These are phyloP conservation scores for Melinopterus prodromus DNA, from an alignment of 2,888 invertebrate species.

Conservation along the genomic window DNA sequence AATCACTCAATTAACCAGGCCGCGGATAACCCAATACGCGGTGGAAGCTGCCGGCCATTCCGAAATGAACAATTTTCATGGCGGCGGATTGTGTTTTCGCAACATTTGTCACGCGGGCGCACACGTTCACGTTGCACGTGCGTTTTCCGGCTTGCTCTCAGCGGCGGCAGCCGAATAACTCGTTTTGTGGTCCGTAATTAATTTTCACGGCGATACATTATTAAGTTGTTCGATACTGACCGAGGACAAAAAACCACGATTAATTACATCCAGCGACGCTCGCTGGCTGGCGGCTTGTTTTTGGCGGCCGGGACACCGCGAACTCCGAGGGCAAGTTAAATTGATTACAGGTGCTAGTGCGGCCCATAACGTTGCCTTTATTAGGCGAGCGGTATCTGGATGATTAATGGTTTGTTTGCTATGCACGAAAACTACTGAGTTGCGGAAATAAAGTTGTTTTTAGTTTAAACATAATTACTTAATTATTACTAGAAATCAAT, in stretches of 20 bases:
- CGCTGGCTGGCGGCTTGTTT: neutral
- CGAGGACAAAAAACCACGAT: neutral
- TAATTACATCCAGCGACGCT: conserved; percentile 4
- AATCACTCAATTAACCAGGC: neutral
- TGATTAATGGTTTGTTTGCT: neutral
- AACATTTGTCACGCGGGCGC: neutral
- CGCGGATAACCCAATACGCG: neutral
- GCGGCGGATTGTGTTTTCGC: neutral
- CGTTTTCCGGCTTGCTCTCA: neutral
- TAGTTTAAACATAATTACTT: no score
- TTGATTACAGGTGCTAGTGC: neutral
- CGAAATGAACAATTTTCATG: neutral
- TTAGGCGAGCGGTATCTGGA: neutral
- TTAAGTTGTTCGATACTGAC: neutral
- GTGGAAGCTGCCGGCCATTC: neutral
- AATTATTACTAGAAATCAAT: no score
- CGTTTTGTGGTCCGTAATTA: neutral
- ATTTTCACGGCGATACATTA: neutral
- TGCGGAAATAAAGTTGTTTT: neutral
- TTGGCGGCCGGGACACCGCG: neutral
- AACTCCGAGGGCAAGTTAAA: neutral
- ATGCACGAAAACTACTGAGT: no score
- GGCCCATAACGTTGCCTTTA: neutral
- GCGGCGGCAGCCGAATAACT: neutral
- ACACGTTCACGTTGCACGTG: neutral